Evolutionary conservation across 2,797 vertebrate species (phyloP), one percentile per base, ranked within the genome.

Genomic region (Eurystomus glaucurus): DNA sequence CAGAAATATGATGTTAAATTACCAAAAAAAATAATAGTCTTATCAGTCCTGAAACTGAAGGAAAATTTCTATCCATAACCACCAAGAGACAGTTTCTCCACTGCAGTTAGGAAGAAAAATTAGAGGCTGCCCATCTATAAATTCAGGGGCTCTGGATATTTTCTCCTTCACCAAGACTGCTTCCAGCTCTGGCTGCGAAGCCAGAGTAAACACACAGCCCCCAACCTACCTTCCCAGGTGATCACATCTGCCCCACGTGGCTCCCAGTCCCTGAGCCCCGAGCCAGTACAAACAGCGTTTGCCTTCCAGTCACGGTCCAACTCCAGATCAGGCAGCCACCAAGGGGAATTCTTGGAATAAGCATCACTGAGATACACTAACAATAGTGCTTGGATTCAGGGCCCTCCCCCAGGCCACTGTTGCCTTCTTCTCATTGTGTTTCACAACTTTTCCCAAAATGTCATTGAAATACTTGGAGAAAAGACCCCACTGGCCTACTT

Each of bases 211-310:
- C 43, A 79, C 0, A 0, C 2, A 26, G 69, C 28, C 41, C 60
- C 51, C 89, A 91, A 39, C 80, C n/a, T 55, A 39, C 46, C 71
- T 90, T 92, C 88, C 88, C 85, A 57, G 72, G 81, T 92, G 93
- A 95, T 71, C 6, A 13, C 29, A 7, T 80, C 58, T 39, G 25
- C 65, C 74, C 69, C 0, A 0, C 0, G 0, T 20, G 26, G 37
- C 65, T 95, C 85, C 66, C 50, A 66, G 52, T 15, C 51, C 50
- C 66, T 0, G 33, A 50, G 29, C 52, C 48, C 31, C 0, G 13
- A 83, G 76, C 85, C 94, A 91, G 87, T 29, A 91, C 65, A 91
- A 93, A 87, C 71, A 93, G 48, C 2, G 0, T 64, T 52, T 9
- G 2, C 48, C 65, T 92, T 58, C 88, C 75, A 68, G 22, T 37